Evolutionary conservation across 1,140 invertebrate species (phyloP), one percentile per base, ranked within the genome.

Genomic region (Drosophila aff.): DNA sequence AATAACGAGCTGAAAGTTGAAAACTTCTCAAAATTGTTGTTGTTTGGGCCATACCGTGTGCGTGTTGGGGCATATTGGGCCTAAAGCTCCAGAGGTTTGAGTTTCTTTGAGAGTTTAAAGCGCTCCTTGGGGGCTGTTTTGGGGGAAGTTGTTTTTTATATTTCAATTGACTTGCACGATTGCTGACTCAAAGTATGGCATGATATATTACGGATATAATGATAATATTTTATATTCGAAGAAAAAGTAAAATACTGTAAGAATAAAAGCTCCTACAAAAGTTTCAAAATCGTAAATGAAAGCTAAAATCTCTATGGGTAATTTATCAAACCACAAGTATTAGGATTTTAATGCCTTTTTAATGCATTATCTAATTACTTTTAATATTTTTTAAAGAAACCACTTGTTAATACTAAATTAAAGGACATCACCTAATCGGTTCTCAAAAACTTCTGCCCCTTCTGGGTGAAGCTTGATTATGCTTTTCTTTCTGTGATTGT

Each of bases 21-120:
- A 68, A 78, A 78, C 75, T 78, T 55, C 65, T 74, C 33, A 57
- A 78, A 77, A 79, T 52, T 52, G 50, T 76, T 72, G 59, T 38
- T 65, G 59, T 31, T 31, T 2, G 41, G 26, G 10, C 55, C 50
- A 16, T 58, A 57, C 55, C 61, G 49, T 59, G 71, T 58, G 68
- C 68, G 57, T 52, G 38, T 21, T 9, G 26, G 53, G 55, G 69
- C 15, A 73, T 73, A 28, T 59, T 28, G 31, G 55, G 23, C 53
- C 28, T 18, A 23, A 72, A 23, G 10, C 53, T 57, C 53, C 36
- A 46, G 40, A 11, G 28, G 36, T 21, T 44, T 18, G 8, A 74
- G 21, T 52, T 60, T 47, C 21, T n/a, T n/a, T 23, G 3, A 15
- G 26, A 26, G 53, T 16, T 43, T 52, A 33, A 43, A 47, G 44